phyloP scores from a whole-genome alignment of 2,888 invertebrate genomes.

The Lepas anatifera region DNA sequence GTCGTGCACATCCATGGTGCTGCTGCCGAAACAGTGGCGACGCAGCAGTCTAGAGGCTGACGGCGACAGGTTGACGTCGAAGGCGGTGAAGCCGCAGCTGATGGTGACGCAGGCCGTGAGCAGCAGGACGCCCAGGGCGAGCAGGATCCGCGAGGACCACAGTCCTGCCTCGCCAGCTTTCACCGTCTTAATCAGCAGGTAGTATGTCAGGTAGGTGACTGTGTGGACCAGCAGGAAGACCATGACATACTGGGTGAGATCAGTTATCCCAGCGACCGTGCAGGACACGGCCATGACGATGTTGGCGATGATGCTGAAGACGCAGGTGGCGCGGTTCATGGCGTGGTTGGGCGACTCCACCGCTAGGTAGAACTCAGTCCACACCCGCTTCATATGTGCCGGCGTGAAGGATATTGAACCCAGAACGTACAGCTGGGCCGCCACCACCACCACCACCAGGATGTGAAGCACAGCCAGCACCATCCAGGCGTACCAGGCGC shows the following conservation, averaged over 20 bases:
- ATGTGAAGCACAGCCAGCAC: slow-evolving; percentile 87
- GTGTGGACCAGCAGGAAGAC: slow-evolving; percentile 71
- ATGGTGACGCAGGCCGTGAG: background rate
- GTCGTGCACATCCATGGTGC: slow-evolving; percentile 80
- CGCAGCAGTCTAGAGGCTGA: slow-evolving; percentile 70
- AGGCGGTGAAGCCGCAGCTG: background rate
- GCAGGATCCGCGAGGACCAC: slow-evolving; percentile 28
- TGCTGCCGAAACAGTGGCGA: slow-evolving; percentile 76
- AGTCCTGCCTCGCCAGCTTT: slow-evolving; percentile 40
- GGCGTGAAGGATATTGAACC: slow-evolving; percentile 67
- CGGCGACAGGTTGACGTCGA: slow-evolving; percentile 58
- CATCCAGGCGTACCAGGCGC: slow-evolving; percentile 80
- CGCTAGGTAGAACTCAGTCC: slow-evolving; percentile 22
- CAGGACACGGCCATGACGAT: slow-evolving; percentile 88
- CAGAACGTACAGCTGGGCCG: slow-evolving; percentile 81
- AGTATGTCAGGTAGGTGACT: slow-evolving; percentile 81
- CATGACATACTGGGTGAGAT: slow-evolving; percentile 73
- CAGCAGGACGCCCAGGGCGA: slow-evolving; percentile 16
- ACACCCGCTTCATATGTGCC: slow-evolving; percentile 30
- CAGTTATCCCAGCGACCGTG: slow-evolving; percentile 83
- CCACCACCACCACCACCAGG: slow-evolving; percentile 74
- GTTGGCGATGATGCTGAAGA: slow-evolving; percentile 73
- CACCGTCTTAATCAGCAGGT: slow-evolving; percentile 67
- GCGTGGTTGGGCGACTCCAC: slow-evolving; percentile 32
- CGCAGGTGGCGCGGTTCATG: slow-evolving; percentile 77